Conservation (phyloP, 1,140 invertebrate species). For the Cepaea nemoralis region DNA sequence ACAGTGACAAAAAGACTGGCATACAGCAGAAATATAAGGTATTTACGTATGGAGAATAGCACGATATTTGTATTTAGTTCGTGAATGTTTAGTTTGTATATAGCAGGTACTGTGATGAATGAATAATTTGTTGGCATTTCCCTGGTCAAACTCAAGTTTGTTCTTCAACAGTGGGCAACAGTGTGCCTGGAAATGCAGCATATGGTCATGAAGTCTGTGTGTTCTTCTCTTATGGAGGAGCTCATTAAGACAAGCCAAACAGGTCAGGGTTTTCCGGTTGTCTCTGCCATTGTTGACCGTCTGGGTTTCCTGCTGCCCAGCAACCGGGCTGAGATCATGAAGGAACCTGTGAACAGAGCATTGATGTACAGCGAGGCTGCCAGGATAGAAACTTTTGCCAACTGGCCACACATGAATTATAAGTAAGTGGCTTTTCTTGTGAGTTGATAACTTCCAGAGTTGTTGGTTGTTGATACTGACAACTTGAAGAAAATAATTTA, state of each 20-base stretch:
- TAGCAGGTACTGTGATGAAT: too few relatives aligned
- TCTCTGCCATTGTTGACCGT: conserved; percentile 88
- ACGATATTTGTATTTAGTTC: too few relatives aligned
- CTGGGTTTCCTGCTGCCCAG: conserved; percentile 80
- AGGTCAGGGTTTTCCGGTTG: conserved; percentile 87
- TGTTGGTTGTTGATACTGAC: not conserved
- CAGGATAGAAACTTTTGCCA: conserved; percentile 87
- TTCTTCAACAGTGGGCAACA: conserved; percentile 86
- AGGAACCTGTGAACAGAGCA: conserved; percentile 63
- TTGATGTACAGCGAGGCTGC: conserved; percentile 92
- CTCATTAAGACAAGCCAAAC: conserved; percentile 85
- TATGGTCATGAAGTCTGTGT: conserved; percentile 82
- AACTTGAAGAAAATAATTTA: too few relatives aligned
- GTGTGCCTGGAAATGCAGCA: conserved; percentile 86
- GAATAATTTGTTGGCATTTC: too few relatives aligned
- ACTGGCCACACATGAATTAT: conserved; percentile 97
- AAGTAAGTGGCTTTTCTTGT: conserved; percentile 78
- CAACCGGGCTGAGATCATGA: conserved; percentile 51
- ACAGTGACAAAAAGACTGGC: too few relatives aligned
- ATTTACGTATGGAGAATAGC: too few relatives aligned
- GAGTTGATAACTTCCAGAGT: not conserved
- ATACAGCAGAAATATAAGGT: too few relatives aligned
- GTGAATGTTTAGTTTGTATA: too few relatives aligned
- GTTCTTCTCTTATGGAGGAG: conserved; percentile 83
- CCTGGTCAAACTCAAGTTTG: too few relatives aligned